Percentiles rank a stretch among this genome's conserved stretches.
Evolutionary conservation across 35 echinoderm and acorn worm genomes (phyloP).

Genomic region (Holothuria glaberrima): DNA sequence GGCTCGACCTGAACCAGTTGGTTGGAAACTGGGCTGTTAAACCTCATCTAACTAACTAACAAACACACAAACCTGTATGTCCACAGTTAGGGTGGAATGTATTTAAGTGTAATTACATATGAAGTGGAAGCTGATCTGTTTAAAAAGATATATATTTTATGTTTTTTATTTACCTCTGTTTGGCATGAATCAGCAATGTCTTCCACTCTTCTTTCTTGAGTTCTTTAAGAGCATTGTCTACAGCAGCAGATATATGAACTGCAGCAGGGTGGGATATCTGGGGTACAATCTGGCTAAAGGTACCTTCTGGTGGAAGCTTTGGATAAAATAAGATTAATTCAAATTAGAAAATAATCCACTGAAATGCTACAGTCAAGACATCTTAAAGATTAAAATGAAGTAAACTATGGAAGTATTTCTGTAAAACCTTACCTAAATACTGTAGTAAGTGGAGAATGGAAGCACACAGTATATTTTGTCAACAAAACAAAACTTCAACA

Average conservation of each 20-base stretch:
- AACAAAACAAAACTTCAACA: too few relatives aligned
- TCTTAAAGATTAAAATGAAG: background rate
- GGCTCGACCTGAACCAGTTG: too few relatives aligned
- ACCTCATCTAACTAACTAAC: too few relatives aligned
- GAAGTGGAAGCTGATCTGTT: too few relatives aligned
- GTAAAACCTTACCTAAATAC: background rate
- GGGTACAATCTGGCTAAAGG: background rate
- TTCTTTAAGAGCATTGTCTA: constrained; percentile 16
- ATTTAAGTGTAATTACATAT: too few relatives aligned
- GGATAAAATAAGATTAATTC: background rate
- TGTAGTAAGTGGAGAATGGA: background rate
- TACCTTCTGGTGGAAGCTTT: background rate
- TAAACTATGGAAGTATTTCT: background rate
- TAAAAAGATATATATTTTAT: background rate
- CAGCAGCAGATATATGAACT: background rate
- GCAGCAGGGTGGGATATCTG: constrained; percentile 1
- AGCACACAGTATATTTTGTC: too few relatives aligned
- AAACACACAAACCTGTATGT: too few relatives aligned
- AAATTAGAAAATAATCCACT: too few relatives aligned
- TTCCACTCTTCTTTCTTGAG: constrained; percentile 54
- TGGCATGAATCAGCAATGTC: constrained; percentile 5
- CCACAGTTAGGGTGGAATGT: too few relatives aligned
- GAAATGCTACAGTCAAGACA: too few relatives aligned
- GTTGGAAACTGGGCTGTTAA: too few relatives aligned
- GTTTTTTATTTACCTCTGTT: constrained; percentile 12